phyloP scores from a whole-genome alignment of 2,797 vertebrate genomes.

The Danio aesculapii region DNA sequence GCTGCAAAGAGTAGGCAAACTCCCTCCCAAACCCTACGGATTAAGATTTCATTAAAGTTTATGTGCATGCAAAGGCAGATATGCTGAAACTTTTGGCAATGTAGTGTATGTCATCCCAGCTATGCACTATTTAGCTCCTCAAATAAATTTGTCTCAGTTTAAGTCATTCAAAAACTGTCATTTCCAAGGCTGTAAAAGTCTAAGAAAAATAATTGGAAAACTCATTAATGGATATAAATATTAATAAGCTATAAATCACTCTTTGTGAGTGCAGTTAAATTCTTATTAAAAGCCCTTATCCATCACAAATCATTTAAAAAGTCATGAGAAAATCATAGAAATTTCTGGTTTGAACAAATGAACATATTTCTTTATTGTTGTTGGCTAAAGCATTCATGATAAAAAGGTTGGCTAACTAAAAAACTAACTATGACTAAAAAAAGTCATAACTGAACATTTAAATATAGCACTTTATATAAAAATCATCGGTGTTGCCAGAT shows the following conservation, averaged over 20 bases:
- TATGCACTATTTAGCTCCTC: background rate
- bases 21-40: too few relatives aligned
- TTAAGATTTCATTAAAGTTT: too few relatives aligned
- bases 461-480: too few relatives aligned
- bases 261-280: background rate
- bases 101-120: background rate
- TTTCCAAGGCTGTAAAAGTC: background rate
- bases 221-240: background rate
- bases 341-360: background rate
- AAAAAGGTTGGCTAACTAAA: too few relatives aligned
- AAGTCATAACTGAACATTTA: too few relatives aligned
- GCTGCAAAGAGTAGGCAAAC: too few relatives aligned
- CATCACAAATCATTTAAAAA: background rate
- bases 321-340: background rate
- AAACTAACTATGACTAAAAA: too few relatives aligned
- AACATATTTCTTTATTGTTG: background rate
- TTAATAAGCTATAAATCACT: constrained; percentile 5
- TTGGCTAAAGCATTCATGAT: too few relatives aligned
- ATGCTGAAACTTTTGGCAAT: too few relatives aligned
- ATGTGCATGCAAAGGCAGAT: too few relatives aligned
- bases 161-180: background rate
- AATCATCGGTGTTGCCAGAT: too few relatives aligned
- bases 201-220: background rate
- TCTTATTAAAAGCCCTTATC: background rate
- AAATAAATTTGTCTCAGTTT: background rate